Evolutionary conservation across 2,113 vertebrate genomes (phyloP), one percentile per base, ranked within the genome.

Genomic region (Enhydra lutris): DNA sequence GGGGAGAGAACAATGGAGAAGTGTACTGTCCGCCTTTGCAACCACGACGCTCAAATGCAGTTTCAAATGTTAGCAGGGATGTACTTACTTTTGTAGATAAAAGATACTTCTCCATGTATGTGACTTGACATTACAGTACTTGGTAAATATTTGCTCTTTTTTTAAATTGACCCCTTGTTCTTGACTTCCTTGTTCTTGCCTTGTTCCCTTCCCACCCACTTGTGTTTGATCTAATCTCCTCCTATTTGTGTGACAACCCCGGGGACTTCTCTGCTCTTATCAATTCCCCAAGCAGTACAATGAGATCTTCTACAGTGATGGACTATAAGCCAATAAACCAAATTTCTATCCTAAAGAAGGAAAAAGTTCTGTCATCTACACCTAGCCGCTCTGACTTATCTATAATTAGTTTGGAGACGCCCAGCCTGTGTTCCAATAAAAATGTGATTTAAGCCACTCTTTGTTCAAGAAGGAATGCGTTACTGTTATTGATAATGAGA

Each of bases 121-220:
- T 24, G 34, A n/a, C 14, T 50, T 85, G 88, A 81, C 76, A 93
- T 92, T 81, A 47, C 12, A 36, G 61, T 11, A 61, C 78, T 97
- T 73, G 61, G 92, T 69, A 96, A 98, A 96, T 97, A 98, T 97
- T 98, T 96, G 88, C 65, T 29, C 24, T 83, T 61, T 81, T 71
- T 93, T 45, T 17, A 36, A 47, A 90, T 81, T 82, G 90, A 92
- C 78, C 94, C 18, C 84, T 82, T 91, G 94, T 97, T 95, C 67
- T 95, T 18, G 13, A 92, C 96, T 97, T 97, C 95, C 84, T 59
- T 97, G 94, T 97, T 88, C 97, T 93, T 76, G 42, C 12, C 73
- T 45, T 93, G 94, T 92, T 96, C 96, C 67, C 34, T 87, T 84
- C 47, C 90, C 52, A 50, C 80, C 95, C 96, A 85, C 18, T 42